phyloP scores from a whole-genome alignment of 2,888 invertebrate genomes.

The Rugalucina vietnamica region DNA sequence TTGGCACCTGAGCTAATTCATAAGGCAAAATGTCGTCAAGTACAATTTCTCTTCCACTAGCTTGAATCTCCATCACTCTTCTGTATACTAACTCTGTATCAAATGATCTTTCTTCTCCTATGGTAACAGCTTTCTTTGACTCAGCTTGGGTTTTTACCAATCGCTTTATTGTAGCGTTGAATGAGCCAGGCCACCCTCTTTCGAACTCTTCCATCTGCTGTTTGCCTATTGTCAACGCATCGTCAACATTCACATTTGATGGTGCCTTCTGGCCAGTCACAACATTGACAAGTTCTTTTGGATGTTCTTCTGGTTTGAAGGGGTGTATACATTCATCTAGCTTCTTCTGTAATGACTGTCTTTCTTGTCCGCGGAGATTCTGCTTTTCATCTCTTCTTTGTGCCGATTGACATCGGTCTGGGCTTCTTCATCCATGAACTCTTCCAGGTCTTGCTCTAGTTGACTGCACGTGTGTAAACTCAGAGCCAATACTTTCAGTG shows the following conservation, averaged over 20 bases:
- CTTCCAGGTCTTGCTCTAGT: slow-evolving; percentile 15
- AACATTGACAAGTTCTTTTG: slow-evolving; percentile 19
- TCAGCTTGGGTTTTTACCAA: too few species aligned
- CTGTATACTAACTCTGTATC: too few species aligned
- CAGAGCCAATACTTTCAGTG: too few species aligned
- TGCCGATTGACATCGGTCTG: slow-evolving; percentile 5
- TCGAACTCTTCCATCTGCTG: slow-evolving; percentile 24
- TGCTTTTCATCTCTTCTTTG: slow-evolving; percentile 48
- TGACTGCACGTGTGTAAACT: too few species aligned
- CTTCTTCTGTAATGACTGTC: slow-evolving; percentile 6
- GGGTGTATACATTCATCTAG: slow-evolving; percentile 27
- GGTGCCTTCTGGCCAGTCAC: slow-evolving; percentile 24
- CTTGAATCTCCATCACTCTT: too few species aligned
- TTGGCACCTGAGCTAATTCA: too few species aligned
- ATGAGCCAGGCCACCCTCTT: slow-evolving; percentile 12
- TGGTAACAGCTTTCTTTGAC: too few species aligned
- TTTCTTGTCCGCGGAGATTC: slow-evolving; percentile 40
- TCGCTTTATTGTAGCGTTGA: too few species aligned
- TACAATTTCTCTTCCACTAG: too few species aligned
- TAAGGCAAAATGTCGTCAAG: slow-evolving; percentile 8
- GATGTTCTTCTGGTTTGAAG: slow-evolving; percentile 8
- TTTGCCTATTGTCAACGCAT: slow-evolving; percentile 25
- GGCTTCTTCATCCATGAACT: slow-evolving; percentile 1
- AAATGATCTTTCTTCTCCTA: too few species aligned
- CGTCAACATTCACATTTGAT: slow-evolving; percentile 25